Base-by-base conservation (phyloP, 1,140 invertebrate species). In the Wasmannia auropunctata region DNA sequence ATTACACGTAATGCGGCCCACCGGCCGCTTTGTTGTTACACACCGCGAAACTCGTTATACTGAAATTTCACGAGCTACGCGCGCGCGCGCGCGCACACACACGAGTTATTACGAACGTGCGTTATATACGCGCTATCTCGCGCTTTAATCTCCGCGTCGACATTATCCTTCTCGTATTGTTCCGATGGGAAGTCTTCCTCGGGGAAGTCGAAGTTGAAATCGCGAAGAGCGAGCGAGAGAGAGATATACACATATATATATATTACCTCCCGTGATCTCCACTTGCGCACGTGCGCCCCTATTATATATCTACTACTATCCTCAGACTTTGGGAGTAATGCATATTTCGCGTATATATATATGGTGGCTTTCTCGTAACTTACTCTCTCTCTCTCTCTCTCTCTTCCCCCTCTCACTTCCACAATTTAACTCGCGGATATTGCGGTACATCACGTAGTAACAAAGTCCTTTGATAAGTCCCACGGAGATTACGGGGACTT, bases 191-290 rank as follows among this genome's bases (percentile, higher is more conserved):
- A 86, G 58, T 67, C 46, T 79, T 88, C 56, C 49, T 14, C 19
- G 25, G 3, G n/a, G 46, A 80, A 88, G 70, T 88, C 85, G 74
- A 87, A 74, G 60, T 89, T 87, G 77, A 87, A 90, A 85, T 77
- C n/a, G 62, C 75, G 70, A 85, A 85, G 63, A 63, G 43, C 11
- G 8, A 19, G 31, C 40, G 22, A 75, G 79, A 75, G 34, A 83
- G 31, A 69, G 22, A 54, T 1, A 49, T 1, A 46, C 1, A 49
- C 1, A 49, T 16, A 49, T 16, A 49, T 49, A 16, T 14, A 49
- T 49, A 49, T 10, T 86, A 86, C 6, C 22, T 14, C n/a, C 16
- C n/a, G n/a, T n/a, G n/a, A 7, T 70, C n/a, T 54, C 16, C 22
- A 37, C 31, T 22, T 67, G 76, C n/a, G n/a, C 67, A 62, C 28